phyloP scores from a whole-genome alignment of 2,888 invertebrate genomes.

The Selenia dentaria region DNA sequence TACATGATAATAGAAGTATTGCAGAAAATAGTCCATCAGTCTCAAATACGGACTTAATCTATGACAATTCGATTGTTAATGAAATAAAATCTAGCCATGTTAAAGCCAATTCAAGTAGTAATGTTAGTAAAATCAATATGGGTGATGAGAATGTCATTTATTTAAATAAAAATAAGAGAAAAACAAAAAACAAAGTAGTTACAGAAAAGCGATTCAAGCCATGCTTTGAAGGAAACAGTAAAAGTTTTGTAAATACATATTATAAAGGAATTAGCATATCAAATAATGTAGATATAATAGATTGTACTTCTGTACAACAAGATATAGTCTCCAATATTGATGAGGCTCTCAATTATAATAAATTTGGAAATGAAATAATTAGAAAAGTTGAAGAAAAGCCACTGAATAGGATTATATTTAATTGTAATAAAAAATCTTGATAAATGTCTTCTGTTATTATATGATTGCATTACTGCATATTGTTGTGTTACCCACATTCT shows the following conservation, averaged over 20 bases:
- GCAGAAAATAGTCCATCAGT: too few relatives aligned
- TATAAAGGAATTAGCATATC: background rate
- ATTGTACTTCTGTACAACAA: constrained; percentile 57
- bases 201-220: constrained; percentile 18
- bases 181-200: constrained; percentile 18
- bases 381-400: constrained; percentile 56
- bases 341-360: constrained; percentile 64
- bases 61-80: background rate
- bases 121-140: too few relatives aligned
- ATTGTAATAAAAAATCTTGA: constrained; percentile 52
- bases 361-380: constrained; percentile 65
- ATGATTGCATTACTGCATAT: too few relatives aligned
- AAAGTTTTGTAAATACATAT: background rate
- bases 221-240: background rate
- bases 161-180: constrained; percentile 43
- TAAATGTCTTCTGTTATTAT: background rate
- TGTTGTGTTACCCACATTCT: too few relatives aligned
- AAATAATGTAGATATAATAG: constrained; percentile 50
- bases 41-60: too few relatives aligned
- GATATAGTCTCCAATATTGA: constrained; percentile 66
- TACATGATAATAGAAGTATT: background rate
- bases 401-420: constrained; percentile 67
- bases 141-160: constrained; percentile 58
- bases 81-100: background rate
- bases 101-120: too few relatives aligned